Percentiles rank a stretch among this genome's conserved stretches.
Conservation (phyloP, 2,113 vertebrate genomes). For the Grantiella picta region DNA sequence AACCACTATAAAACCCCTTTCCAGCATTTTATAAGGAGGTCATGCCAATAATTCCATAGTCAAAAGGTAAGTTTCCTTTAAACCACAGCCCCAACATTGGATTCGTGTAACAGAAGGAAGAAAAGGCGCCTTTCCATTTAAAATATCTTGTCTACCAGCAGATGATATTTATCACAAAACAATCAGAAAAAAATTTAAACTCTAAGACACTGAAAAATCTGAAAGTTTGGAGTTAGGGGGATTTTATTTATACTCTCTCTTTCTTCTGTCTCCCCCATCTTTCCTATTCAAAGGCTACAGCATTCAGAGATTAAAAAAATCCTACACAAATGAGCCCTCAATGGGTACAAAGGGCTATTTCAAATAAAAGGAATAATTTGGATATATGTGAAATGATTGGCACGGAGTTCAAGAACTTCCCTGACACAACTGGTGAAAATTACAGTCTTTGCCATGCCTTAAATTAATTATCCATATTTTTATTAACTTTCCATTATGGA, state of each 20-base stretch:
- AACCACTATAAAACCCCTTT: not conserved
- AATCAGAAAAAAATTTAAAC: not conserved
- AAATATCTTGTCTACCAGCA: not conserved
- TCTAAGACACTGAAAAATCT: not conserved
- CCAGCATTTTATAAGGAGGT: not conserved
- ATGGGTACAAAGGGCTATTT: not conserved
- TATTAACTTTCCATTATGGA: not conserved
- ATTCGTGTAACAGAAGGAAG: not conserved
- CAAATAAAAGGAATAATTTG: not conserved
- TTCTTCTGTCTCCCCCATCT: not conserved
- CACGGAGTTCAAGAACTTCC: not conserved
- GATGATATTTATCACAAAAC: not conserved
- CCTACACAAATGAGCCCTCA: not conserved
- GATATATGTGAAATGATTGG: not conserved
- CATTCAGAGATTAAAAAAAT: not conserved
- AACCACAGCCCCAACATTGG: not conserved
- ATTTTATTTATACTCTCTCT: not conserved
- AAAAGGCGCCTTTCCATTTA: accelerated
- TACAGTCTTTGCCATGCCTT: not conserved
- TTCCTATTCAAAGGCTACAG: not conserved
- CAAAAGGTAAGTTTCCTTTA: not conserved
- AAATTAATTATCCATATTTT: not conserved
- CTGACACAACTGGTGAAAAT: not conserved
- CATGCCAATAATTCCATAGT: not conserved
- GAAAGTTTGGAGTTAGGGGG: not conserved